Conservation (phyloP, 2,888 invertebrate genomes). For the Eurytoma adleriae region DNA sequence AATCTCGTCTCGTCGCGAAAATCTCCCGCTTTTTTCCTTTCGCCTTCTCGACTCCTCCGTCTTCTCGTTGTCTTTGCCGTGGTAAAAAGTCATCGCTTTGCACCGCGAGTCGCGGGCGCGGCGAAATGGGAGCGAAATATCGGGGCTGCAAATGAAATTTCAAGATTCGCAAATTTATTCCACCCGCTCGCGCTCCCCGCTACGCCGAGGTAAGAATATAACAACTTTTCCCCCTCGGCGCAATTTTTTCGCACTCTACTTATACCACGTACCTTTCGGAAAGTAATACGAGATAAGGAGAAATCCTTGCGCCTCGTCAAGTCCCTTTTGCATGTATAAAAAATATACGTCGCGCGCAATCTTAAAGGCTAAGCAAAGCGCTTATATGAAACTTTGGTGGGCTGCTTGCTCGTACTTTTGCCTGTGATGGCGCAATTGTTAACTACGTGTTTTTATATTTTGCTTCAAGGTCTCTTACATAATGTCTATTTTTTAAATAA, state of each 20-base stretch:
- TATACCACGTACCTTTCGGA: conserved; percentile 30
- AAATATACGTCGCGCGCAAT: conserved; percentile 21
- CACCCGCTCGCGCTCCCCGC: neutral
- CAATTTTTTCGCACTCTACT: conserved; percentile 39
- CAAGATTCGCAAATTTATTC: conserved; percentile 34
- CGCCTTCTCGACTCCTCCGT: too few species aligned
- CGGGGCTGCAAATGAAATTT: conserved; percentile 43
- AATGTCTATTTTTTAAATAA: too few species aligned
- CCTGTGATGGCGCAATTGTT: neutral
- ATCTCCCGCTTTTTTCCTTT: neutral
- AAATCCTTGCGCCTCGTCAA: conserved; percentile 21
- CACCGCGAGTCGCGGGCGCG: neutral
- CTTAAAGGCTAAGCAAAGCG: conserved; percentile 17
- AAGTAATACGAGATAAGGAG: conserved; percentile 41
- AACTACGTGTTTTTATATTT: neutral
- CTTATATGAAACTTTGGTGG: conserved; percentile 19
- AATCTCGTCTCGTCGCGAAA: conserved; percentile 8
- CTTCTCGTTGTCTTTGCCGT: conserved; percentile 4
- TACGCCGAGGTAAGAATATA: conserved; percentile 8
- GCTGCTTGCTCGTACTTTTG: neutral
- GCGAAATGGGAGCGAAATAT: conserved; percentile 19
- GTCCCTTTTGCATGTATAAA: conserved; percentile 44
- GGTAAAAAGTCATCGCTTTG: conserved; percentile 11
- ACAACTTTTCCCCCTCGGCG: conserved; percentile 13
- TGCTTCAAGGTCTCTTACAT: neutral